phyloP scores from a whole-genome alignment of 2,113 vertebrate species.

The Chionis minor region DNA sequence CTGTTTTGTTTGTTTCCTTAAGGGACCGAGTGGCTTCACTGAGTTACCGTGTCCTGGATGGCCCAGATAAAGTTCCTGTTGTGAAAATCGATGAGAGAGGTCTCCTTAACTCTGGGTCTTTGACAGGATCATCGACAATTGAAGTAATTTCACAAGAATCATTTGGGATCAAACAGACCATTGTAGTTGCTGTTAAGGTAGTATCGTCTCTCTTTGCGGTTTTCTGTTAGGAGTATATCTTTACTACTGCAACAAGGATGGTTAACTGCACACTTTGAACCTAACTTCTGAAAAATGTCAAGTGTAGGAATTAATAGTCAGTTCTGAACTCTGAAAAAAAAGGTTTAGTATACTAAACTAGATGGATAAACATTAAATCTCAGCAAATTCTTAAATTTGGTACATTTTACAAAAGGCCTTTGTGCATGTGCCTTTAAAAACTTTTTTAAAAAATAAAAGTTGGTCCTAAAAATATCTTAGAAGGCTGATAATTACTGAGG shows the following conservation, averaged over 20 bases:
- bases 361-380: not conserved
- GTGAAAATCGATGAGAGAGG: conserved; percentile 86
- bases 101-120: conserved; percentile 81
- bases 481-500: not conserved
- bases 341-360: not conserved
- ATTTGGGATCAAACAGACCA: conserved; percentile 80
- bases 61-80: conserved; percentile 77
- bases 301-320: not conserved
- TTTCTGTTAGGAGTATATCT: not conserved
- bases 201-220: not conserved
- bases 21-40: conserved; percentile 85
- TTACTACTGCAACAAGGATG: not conserved
- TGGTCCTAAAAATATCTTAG: not conserved
- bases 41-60: conserved; percentile 84
- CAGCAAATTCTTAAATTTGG: not conserved
- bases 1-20: not conserved
- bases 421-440: not conserved
- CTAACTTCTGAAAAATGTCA: not conserved
- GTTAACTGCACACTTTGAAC: not conserved
- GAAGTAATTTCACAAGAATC: conserved; percentile 87
- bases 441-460: not conserved
- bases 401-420: not conserved
- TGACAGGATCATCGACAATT: conserved; percentile 82
- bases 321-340: not conserved
- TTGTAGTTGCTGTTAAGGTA: conserved; percentile 76